Evolutionary conservation across 2,888 invertebrate genomes (phyloP).

Genomic region (Conus canariensis): DNA sequence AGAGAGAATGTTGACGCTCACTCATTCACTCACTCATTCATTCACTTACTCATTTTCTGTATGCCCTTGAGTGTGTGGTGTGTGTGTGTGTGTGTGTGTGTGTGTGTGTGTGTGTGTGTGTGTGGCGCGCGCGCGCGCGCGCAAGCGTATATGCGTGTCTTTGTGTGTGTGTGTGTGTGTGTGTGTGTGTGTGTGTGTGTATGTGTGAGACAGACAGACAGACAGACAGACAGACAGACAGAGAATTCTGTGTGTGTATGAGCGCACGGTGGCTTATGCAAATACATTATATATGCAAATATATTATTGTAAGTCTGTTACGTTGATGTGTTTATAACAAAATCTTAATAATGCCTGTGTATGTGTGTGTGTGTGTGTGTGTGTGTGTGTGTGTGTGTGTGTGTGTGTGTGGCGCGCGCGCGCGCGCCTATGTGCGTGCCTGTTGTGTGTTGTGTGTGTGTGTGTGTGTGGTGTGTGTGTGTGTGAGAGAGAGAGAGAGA

Average conservation of each 20-base stretch:
- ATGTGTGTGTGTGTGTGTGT: constrained; percentile 15
- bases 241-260: no score
- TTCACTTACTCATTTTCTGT: not conserved
- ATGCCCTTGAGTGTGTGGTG: not conserved
- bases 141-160: constrained; percentile 13
- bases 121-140: constrained; percentile 12
- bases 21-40: no score
- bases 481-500: no score
- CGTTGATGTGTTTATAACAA: not conserved
- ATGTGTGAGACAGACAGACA: not conserved
- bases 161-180: constrained; percentile 4
- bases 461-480: not conserved
- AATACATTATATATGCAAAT: no score
- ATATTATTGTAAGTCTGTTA: no score
- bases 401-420: not conserved
- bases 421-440: not conserved
- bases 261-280: no score
- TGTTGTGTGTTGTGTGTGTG: constrained; percentile 13
- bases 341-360: not conserved
- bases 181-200: constrained; percentile 10
- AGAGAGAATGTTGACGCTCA: no score
- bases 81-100: constrained; percentile 3
- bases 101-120: constrained; percentile 1
- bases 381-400: not conserved
- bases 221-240: no score